phyloP scores from a whole-genome alignment of 1,140 invertebrate genomes.

The Bombus huntii region DNA sequence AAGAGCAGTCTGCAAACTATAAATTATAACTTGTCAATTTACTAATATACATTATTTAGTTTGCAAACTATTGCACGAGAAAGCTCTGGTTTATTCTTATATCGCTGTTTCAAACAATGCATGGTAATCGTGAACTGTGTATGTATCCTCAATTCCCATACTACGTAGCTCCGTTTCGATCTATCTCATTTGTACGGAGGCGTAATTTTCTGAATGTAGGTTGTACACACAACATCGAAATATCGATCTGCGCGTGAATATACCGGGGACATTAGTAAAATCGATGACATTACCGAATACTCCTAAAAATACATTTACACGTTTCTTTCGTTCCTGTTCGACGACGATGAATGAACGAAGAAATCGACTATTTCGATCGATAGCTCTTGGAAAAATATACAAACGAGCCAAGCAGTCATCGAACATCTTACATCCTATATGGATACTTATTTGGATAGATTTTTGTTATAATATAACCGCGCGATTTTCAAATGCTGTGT shows the following conservation, averaged over 20 bases:
- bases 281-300: conserved; percentile 38
- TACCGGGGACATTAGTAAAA: conserved; percentile 32
- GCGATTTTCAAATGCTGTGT: too few relatives aligned
- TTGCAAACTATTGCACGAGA: background rate
- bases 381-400: background rate
- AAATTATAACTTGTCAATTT: background rate
- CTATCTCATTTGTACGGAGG: background rate
- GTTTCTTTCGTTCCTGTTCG: background rate
- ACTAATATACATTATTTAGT: background rate
- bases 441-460: background rate
- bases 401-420: background rate
- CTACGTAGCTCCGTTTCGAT: background rate
- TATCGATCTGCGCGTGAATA: conserved; percentile 54
- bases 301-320: background rate
- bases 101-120: too few relatives aligned
- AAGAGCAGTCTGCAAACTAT: background rate
- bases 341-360: background rate
- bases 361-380: background rate
- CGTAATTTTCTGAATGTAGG: conserved; percentile 46
- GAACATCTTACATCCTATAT: background rate
- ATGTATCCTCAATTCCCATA: background rate
- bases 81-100: background rate
- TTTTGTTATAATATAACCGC: too few relatives aligned
- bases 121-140: background rate
- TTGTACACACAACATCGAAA: conserved; percentile 39